phyloP scores from a whole-genome alignment of 2,888 invertebrate species.

The Lapara coniferarum region DNA sequence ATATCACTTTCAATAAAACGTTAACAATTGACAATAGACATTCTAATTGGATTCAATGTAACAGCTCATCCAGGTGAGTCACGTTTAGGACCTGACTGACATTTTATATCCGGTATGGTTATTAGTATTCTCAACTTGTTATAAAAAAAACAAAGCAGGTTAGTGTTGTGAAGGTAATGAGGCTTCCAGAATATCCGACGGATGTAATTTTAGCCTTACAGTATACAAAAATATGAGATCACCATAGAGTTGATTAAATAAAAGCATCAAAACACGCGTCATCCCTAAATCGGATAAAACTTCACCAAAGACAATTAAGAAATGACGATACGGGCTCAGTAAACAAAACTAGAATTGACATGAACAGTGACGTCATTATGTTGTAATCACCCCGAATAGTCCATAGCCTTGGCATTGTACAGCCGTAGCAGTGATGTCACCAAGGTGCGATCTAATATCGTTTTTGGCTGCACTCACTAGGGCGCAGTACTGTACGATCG shows the following conservation, averaged over 20 bases:
- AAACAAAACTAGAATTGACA: constrained; percentile 71
- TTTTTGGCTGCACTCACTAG: constrained; percentile 68
- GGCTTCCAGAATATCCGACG: too few relatives aligned
- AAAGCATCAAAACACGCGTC: background rate
- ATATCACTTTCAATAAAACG: background rate
- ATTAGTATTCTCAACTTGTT: too few relatives aligned
- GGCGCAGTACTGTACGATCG: constrained; percentile 58
- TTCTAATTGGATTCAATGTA: background rate
- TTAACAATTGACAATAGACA: background rate
- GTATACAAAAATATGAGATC: background rate
- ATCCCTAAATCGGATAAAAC: background rate
- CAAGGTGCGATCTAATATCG: constrained; percentile 70
- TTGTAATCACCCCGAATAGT: constrained; percentile 31
- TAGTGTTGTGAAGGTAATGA: too few relatives aligned
- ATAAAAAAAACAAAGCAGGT: too few relatives aligned
- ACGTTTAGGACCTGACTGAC: background rate
- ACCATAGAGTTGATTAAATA: background rate
- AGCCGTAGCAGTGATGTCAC: constrained; percentile 67
- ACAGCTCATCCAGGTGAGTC: background rate
- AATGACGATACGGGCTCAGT: constrained; percentile 32
- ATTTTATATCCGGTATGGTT: background rate
- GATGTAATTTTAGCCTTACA: too few relatives aligned
- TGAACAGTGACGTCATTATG: constrained; percentile 35
- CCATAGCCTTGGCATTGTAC: constrained; percentile 57
- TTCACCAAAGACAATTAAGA: constrained; percentile 12